Evolutionary conservation across 2,113 vertebrate species (phyloP), one percentile per base, ranked within the genome.

Genomic region (Corapipo altera): DNA sequence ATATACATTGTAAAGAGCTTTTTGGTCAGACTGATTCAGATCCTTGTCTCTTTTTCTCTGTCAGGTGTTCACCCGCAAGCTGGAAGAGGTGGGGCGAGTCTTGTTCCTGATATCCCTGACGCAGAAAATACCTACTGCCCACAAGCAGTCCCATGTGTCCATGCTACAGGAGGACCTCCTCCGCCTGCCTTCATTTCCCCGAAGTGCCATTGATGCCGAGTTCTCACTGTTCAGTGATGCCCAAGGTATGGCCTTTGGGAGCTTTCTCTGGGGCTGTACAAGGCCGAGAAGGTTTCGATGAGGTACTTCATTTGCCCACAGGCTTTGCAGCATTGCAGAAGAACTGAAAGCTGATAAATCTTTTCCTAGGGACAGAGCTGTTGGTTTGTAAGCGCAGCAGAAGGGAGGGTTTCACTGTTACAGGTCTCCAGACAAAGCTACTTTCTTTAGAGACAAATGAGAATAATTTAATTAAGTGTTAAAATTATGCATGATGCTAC

Each of bases 111-210:
- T 99, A 95, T 99, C 99, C 0, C 98, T 99, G 46, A 99, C 99
- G 0, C 99, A 99, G 95, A 99, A 98, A 97, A 99, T 99, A 96
- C 99, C 99, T 12, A 96, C 98, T 4, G 98, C 98, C 39, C 99
- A 99, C 98, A 99, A 99, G 81, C 99, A 99, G 91, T 99, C 99
- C 43, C 99, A 99, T 0, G 99, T 99, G 18, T 99, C 99, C 55
- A 98, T 99, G 98, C 99, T 99, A 4, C 99, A 99, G 97, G 99
- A 99, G 88, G 99, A 99, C 83, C 98, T 99, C 30, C 98, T 99
- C 12, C 99, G 99, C 16, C 97, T 99, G 83, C 99, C 99, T 11
- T 99, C 99, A 0, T 99, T 99, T 94, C 99, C 99, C 8, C 98
- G 99, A 21, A 99, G 99, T 12, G 99, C 99, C 72, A 98, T 99